Percentiles rank a stretch among this genome's conserved stretches.
These are phyloP conservation scores for Pedicia rivosa DNA, from an alignment of 2,888 invertebrate genomes.

Conservation along the genomic window DNA sequence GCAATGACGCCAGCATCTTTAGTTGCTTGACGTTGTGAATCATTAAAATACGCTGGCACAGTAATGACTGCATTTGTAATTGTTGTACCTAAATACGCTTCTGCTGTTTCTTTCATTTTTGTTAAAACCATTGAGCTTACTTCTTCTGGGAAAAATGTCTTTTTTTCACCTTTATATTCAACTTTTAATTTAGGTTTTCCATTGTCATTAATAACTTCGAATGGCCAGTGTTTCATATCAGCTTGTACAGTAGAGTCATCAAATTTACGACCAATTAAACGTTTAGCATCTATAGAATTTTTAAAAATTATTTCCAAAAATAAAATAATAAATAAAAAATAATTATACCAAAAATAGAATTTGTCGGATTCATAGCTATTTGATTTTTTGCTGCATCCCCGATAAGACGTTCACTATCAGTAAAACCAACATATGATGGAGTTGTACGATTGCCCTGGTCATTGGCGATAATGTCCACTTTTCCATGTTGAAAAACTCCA, in stretches of 20 bases:
- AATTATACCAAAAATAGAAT: constrained; percentile 51
- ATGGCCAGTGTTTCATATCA: constrained; percentile 94
- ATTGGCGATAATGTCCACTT: constrained; percentile 81
- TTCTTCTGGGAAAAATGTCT: constrained; percentile 87
- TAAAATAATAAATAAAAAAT: neutral
- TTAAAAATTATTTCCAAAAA: neutral
- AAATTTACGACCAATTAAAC: constrained; percentile 87
- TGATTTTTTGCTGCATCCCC: constrained; percentile 79
- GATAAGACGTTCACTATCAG: constrained; percentile 72
- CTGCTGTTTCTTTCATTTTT: constrained; percentile 91
- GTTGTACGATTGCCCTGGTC: constrained; percentile 84
- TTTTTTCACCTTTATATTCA: constrained; percentile 77
- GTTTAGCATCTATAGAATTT: constrained; percentile 64
- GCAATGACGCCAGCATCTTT: constrained; percentile 89
- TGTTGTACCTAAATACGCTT: constrained; percentile 74
- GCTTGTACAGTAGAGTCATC: constrained; percentile 80
- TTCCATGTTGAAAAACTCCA: constrained; percentile 83
- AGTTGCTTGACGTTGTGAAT: constrained; percentile 82
- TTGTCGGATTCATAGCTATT: constrained; percentile 79
- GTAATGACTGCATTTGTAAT: constrained; percentile 84
- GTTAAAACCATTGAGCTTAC: constrained; percentile 86
- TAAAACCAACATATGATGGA: constrained; percentile 62
- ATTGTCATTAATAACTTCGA: constrained; percentile 68
- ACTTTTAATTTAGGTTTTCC: constrained; percentile 77
- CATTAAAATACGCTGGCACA: constrained; percentile 86